Evolutionary conservation across 2,888 invertebrate genomes (phyloP).

Genomic region (Scaptomyza cyrtandrae): DNA sequence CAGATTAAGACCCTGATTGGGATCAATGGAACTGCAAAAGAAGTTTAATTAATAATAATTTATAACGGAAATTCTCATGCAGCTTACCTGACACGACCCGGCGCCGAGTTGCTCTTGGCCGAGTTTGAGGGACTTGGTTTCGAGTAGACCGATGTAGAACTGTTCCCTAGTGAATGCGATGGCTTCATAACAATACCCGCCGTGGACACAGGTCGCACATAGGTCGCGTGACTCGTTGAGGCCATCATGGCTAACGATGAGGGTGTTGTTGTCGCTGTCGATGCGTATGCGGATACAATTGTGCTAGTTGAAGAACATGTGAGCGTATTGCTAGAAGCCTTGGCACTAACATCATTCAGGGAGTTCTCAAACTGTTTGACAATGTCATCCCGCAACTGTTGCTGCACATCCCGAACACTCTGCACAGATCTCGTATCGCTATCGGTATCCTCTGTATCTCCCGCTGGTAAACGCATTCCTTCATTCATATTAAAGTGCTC

Average conservation of each 20-base stretch:
- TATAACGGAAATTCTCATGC: accelerated
- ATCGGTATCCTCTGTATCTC: constrained; percentile 81
- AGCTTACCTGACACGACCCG: constrained; percentile 83
- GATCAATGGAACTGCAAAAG: constrained; percentile 83
- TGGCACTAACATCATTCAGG: constrained; percentile 85
- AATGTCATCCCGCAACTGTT: constrained; percentile 82
- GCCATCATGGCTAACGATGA: constrained; percentile 69
- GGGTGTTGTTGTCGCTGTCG: constrained; percentile 69
- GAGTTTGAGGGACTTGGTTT: constrained; percentile 85
- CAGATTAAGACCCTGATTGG: constrained; percentile 84
- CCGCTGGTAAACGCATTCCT: constrained; percentile 78
- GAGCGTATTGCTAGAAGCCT: constrained; percentile 54
- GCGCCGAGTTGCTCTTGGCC: constrained; percentile 85
- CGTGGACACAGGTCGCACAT: constrained; percentile 77
- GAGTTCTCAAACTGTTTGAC: constrained; percentile 91
- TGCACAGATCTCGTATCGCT: constrained; percentile 82
- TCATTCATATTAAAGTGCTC: constrained; percentile 84
- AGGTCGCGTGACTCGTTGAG: constrained; percentile 69
- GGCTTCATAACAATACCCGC: constrained; percentile 81
- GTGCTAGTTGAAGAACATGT: constrained; percentile 78
- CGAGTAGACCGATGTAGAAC: constrained; percentile 84
- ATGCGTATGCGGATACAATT: constrained; percentile 73
- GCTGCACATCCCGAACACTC: constrained; percentile 82
- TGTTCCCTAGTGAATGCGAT: constrained; percentile 84
- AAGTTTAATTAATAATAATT: not conserved